These are phyloP conservation scores for Drosophila hydei DNA, from an alignment of 1,140 invertebrate species.

Conservation along the genomic window DNA sequence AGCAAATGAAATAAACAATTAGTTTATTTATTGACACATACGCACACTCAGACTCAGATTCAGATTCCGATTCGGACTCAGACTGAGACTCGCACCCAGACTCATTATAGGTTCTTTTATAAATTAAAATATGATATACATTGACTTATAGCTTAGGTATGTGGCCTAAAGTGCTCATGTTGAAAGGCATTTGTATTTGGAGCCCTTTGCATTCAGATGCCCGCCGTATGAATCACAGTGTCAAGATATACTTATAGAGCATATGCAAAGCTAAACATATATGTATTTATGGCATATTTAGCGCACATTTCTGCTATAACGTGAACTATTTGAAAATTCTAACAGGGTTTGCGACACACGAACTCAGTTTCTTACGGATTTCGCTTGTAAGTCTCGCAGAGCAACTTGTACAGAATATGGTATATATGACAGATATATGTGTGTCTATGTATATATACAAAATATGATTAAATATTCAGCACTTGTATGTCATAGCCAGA, in stretches of 20 bases:
- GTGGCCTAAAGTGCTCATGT: constrained; percentile 29
- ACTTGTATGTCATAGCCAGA: too few species aligned
- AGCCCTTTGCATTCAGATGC: constrained; percentile 31
- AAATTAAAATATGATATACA: constrained; percentile 10
- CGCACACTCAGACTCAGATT: constrained; percentile 1
- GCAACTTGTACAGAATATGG: too few species aligned
- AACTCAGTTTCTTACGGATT: too few species aligned
- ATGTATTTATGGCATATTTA: background rate
- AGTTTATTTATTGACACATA: constrained; percentile 54
- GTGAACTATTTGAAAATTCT: constrained; percentile 9
- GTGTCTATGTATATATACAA: too few species aligned
- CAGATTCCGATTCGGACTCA: too few species aligned
- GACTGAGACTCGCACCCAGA: background rate
- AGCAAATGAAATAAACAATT: constrained; percentile 56
- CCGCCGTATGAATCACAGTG: constrained; percentile 14
- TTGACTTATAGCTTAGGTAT: constrained; percentile 29
- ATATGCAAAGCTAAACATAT: too few species aligned
- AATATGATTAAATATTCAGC: too few species aligned
- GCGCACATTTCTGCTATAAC: constrained; percentile 3
- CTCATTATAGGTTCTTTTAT: background rate
- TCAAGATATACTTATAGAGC: background rate
- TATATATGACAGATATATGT: too few species aligned
- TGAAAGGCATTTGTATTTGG: constrained; percentile 33
- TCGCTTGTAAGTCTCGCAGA: too few species aligned
- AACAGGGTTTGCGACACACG: background rate